Base-by-base conservation (phyloP, 1,140 invertebrate genomes). In the Bombus turneri region DNA sequence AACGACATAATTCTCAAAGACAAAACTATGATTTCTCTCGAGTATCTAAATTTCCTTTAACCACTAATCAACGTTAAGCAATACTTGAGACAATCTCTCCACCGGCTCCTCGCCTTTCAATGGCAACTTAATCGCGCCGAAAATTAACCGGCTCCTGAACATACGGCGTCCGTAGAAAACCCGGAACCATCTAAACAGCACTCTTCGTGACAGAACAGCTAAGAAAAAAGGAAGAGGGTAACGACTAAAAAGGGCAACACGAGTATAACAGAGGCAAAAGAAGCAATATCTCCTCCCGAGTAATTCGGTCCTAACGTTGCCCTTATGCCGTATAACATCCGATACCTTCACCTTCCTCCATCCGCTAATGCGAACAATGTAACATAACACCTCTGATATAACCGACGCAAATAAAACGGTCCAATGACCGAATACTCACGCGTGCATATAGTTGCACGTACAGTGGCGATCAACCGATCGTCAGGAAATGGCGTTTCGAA, bases 261-360 rank as follows among this genome's bases (percentile, higher is more conserved):
- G 75, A 59, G 66, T 47, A 62, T 15, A 43, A 64, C 18, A 37
- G 76, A 73, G 28, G 9, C 39, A 81, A 82, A 79, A 81, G 71
- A 62, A 86, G 72, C 66, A 86, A 89, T 22, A 37, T 69, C 75
- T 87, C 18, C 88, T 88, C 86, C 81, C 86, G 87, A 90, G 90
- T 91, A 92, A 92, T 92, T 92, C 86, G 85, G 91, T 87, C 84
- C 83, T 74, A 88, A 75, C 91, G 88, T 91, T 75, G 76, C 79
- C 92, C 92, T 93, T 92, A 92, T 91, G 92, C 86, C 77, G 72
- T 41, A 81, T 43, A 91, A 92, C 92, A 92, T 89, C 73, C 87
- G 92, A 93, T 91, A 93, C 73, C 87, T 59, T 81, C 75, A 57
- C 79, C 59, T 71, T 74, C 69, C 69, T 73, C 76, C 72, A 28